These are phyloP conservation scores for Drosophila neutralis DNA, from an alignment of 2,888 invertebrate species.

Conservation along the genomic window DNA sequence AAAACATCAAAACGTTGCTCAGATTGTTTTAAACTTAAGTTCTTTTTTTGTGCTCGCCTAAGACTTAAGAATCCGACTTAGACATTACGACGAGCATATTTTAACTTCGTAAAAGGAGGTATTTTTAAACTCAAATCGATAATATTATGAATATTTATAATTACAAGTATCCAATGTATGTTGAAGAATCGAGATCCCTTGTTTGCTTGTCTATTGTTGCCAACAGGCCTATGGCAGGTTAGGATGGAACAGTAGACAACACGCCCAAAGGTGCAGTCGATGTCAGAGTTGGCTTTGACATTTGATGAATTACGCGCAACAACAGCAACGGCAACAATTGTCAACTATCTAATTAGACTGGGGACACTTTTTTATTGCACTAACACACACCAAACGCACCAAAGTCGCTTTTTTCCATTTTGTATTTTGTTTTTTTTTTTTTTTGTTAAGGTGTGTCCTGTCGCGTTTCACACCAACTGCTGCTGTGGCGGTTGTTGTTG, in stretches of 20 bases:
- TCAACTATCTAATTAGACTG: conserved; percentile 78
- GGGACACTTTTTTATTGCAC: conserved; percentile 77
- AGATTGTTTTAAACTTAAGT: background rate
- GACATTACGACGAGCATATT: background rate
- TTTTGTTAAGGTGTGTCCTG: conserved; percentile 66
- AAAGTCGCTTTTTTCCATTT: conserved; percentile 17
- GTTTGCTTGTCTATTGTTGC: background rate
- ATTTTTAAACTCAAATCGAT: background rate
- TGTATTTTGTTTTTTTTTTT: conserved; percentile 7
- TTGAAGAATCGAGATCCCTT: conserved; percentile 22
- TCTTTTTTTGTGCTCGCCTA: background rate
- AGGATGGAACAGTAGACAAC: conserved; percentile 16
- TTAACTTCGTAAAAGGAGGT: background rate
- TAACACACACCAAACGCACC: conserved; percentile 44
- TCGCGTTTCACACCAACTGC: conserved; percentile 67
- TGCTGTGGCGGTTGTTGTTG: conserved; percentile 33
- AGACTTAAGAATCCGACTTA: background rate
- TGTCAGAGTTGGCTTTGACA: conserved; percentile 68
- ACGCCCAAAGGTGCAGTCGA: conserved; percentile 70
- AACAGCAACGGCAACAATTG: conserved; percentile 40
- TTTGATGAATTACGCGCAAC: conserved; percentile 76
- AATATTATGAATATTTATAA: background rate
- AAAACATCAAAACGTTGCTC: background rate
- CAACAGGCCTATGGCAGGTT: conserved; percentile 41
- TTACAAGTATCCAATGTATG: background rate